phyloP scores from a whole-genome alignment of 2,797 vertebrate species.

The Falco rusticolus region DNA sequence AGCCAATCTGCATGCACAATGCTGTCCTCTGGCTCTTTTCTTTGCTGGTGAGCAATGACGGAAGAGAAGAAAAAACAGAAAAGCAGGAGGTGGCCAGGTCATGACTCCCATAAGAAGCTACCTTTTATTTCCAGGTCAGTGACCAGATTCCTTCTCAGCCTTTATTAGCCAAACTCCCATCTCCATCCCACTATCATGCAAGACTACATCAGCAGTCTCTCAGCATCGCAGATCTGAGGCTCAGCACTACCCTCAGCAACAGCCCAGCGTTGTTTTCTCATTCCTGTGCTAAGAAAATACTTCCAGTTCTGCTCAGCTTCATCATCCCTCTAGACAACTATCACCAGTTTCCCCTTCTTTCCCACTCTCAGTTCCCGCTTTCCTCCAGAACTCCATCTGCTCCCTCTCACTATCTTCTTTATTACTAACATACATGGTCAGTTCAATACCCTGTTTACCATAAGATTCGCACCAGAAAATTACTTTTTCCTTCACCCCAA shows the following conservation, averaged over 20 bases:
- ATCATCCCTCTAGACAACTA: neutral
- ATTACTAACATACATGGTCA: neutral
- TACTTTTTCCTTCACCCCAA: neutral
- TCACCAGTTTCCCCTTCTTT: neutral
- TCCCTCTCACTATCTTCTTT: neutral
- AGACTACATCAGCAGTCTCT: neutral
- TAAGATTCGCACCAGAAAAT: neutral
- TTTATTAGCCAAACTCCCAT: neutral
- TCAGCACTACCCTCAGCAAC: neutral
- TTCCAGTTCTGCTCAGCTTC: neutral
- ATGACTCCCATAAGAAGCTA: conserved; percentile 5
- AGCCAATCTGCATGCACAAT: neutral
- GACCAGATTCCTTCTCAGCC: conserved; percentile 10
- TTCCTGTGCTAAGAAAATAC: neutral
- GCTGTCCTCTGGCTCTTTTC: neutral
- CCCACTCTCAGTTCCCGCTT: neutral
- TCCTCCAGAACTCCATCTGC: neutral
- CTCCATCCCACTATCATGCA: neutral
- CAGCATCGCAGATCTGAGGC: neutral
- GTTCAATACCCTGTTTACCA: neutral
- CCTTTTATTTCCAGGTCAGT: conserved; percentile 46
- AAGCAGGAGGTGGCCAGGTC: conserved; percentile 22
- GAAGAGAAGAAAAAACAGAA: neutral
- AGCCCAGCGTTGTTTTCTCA: neutral
- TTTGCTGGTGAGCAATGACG: conserved; percentile 8